Evolutionary conservation across 2,888 invertebrate genomes (phyloP).

Genomic region (Hemicrepidius hirtus): DNA sequence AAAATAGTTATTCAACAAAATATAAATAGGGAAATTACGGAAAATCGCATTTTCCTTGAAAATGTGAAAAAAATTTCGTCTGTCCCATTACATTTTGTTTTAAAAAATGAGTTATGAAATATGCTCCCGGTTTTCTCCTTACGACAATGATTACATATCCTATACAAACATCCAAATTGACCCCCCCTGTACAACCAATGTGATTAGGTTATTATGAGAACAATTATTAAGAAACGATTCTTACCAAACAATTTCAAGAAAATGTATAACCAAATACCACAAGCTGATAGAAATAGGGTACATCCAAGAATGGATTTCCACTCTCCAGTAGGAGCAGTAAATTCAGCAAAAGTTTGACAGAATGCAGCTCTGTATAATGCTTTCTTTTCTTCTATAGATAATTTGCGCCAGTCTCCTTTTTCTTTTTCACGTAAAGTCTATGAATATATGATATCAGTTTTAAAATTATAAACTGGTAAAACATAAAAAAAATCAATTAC

Average conservation of each 20-base stretch:
- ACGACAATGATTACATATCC: no score
- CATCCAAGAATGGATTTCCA: slow-evolving; percentile 77
- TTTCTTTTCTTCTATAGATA: slow-evolving; percentile 83
- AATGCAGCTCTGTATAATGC: slow-evolving; percentile 81
- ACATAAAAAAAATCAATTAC: neutral
- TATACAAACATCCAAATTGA: no score
- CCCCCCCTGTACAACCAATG: no score
- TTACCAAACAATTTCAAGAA: slow-evolving; percentile 78
- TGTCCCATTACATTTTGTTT: no score
- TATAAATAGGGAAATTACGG: no score
- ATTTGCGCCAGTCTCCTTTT: slow-evolving; percentile 82
- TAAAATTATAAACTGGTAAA: neutral
- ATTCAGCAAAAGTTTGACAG: slow-evolving; percentile 82
- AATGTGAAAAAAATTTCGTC: no score
- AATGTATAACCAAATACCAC: slow-evolving; percentile 79
- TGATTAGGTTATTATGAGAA: neutral
- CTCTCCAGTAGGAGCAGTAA: slow-evolving; percentile 79
- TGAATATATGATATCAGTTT: no score
- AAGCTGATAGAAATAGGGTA: slow-evolving; percentile 71
- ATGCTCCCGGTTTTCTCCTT: no score
- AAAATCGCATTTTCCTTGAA: no score
- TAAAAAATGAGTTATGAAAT: no score
- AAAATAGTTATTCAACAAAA: no score
- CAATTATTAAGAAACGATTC: no score
- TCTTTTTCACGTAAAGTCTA: slow-evolving; percentile 80